A percentile compares a stretch with the other conserved stretches of the same genome.
phyloP scores from a whole-genome alignment of 2,888 invertebrate genomes.

The Scaptomyza reducta region DNA sequence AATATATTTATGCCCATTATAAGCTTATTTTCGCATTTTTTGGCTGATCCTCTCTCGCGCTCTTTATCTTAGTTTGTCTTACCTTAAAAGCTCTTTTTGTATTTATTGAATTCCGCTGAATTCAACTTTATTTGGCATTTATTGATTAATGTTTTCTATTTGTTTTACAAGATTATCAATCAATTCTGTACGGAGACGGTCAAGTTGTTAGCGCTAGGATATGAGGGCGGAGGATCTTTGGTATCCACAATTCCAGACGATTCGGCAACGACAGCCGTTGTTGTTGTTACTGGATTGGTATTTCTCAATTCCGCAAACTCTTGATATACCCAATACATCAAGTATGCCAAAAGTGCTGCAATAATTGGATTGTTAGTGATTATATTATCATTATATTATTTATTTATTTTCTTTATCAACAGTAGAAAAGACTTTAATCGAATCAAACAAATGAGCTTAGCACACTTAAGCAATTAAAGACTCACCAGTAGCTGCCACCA shows the following conservation, averaged over 20 bases:
- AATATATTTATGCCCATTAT: not conserved
- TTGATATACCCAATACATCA: slow-evolving; percentile 10
- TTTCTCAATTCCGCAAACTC: slow-evolving; percentile 1
- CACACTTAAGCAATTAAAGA: not conserved
- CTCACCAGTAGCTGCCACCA: not conserved
- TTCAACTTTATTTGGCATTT: slow-evolving; percentile 1
- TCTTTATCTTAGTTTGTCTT: not conserved
- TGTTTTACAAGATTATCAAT: not conserved
- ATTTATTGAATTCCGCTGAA: not conserved
- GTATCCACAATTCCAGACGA: not conserved
- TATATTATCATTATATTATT: not conserved
- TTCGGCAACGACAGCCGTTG: not conserved
- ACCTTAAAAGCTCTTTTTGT: not conserved
- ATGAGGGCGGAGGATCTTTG: slow-evolving; percentile 9
- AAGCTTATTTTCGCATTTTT: slow-evolving; percentile 6
- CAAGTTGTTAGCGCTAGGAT: not conserved
- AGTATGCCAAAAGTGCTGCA: slow-evolving; percentile 11
- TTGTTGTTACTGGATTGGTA: not conserved
- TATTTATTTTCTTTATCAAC: not conserved
- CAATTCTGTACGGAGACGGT: slow-evolving; percentile 9
- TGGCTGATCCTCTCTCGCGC: not conserved
- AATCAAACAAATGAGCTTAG: not conserved
- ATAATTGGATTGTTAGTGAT: not conserved
- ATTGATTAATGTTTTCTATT: not conserved
- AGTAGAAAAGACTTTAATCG: too few species aligned